Conservation (phyloP, 2,113 vertebrate genomes). For the Falcunculus frontatus region DNA sequence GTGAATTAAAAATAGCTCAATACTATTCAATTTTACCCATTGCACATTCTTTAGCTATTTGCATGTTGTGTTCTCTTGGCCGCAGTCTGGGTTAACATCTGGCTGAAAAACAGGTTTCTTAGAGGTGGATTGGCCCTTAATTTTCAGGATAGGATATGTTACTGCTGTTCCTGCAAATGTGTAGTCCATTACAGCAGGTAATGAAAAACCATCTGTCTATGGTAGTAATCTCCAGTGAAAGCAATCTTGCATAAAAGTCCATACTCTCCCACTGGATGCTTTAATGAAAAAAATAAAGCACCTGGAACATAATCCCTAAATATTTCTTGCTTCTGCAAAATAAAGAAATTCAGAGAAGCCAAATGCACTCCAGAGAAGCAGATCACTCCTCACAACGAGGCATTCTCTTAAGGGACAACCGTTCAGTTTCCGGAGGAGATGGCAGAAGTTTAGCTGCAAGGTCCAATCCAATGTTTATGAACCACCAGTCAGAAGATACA, state of each 20-base stretch:
- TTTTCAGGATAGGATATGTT: background rate
- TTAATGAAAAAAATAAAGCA: background rate
- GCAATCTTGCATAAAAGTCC: background rate
- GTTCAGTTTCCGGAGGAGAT: background rate
- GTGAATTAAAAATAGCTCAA: background rate
- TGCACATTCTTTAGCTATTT: background rate
- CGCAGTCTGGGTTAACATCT: background rate
- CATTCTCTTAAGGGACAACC: background rate
- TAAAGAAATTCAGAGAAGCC: background rate
- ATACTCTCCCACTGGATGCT: background rate
- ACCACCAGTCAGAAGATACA: background rate
- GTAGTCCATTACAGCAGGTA: background rate
- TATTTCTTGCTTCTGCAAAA: background rate
- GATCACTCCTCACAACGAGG: background rate
- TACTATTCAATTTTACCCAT: background rate
- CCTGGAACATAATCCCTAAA: background rate
- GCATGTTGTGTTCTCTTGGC: background rate
- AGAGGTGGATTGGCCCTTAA: background rate
- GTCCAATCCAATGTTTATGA: background rate
- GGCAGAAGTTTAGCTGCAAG: background rate
- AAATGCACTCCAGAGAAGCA: background rate
- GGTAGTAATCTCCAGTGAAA: background rate
- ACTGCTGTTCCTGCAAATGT: background rate
- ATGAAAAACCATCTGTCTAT: background rate
- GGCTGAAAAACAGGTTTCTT: background rate